Base-by-base conservation (phyloP, 53 echinoderm and acorn worm species). In the Zoroaster sp. region DNA sequence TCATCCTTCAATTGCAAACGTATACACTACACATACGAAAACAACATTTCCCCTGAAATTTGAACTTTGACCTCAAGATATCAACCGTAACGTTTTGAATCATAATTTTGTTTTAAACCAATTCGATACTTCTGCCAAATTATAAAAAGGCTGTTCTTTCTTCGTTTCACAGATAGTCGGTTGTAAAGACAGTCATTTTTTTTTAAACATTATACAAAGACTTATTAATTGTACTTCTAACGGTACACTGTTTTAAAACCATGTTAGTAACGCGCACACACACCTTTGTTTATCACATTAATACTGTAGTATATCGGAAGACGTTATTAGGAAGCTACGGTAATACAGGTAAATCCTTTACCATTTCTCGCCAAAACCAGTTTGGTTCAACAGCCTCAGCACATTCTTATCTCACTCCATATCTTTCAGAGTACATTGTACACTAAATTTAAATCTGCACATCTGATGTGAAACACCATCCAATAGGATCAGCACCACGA, bases 281-380 rank as follows among this genome's bases (percentile, higher is more conserved):
- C 79, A 53, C 53, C 53, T 13, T 31, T 1, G 34, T 40, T 31
- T 38, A 32, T 35, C 35, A 85, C 33, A 28, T 30, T 85, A 85
- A 85, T 85, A 85, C 85, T 85, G 85, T 46, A 36, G 0, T 49
- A 51, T 49, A 35, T 71, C 85, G 85, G 85, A 85, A 85, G 85
- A 85, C 85, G 20, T 85, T 70, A 25, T 71, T 36, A 42, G 85
- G 85, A 85, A 85, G 69, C 71, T 70, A 83, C 83, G 20, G 49
- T 59, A 37, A 63, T 59, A 25, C 63, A 59, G 28, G 21, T 59
- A 6, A 59, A 59, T 28, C 28, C 2, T 59, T 7, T 11, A 8
- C 14, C 8, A 7, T n/a, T 49, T 43, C 49, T 49, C 44, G 47
- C 85, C 70, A 35, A 85, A 66, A 47, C 0, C 6, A 4, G 20